Conservation (phyloP, 2,113 vertebrate species). For the Cryptomyrus ogoouensis region DNA sequence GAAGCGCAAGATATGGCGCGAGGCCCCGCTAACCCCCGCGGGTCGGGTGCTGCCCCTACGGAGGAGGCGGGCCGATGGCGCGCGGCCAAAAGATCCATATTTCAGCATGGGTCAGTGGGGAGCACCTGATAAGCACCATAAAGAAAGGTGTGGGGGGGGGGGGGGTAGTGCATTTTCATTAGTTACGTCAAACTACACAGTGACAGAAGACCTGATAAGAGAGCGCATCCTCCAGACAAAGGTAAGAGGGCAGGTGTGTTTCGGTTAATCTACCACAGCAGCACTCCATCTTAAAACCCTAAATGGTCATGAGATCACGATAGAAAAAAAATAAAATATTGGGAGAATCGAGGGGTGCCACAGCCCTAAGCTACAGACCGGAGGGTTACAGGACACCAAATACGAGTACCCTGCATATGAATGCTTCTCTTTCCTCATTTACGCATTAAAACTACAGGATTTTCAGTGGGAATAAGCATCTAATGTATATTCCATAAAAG, state of each 20-base stretch:
- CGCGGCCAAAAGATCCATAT: not conserved
- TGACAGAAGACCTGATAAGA: constrained; percentile 22
- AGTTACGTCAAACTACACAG: constrained; percentile 32
- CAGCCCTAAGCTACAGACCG: not conserved
- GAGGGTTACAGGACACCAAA: not conserved
- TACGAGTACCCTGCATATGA: not conserved
- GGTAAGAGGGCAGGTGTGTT: constrained; percentile 24
- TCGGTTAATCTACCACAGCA: constrained; percentile 28
- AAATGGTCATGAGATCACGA: not conserved
- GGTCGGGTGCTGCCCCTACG: not conserved
- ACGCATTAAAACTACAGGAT: not conserved
- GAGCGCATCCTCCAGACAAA: not conserved
- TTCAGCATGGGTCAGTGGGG: not conserved
- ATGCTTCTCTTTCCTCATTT: not conserved
- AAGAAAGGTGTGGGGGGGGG: constrained; percentile 14
- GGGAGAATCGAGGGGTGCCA: not conserved
- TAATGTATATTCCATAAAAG: not conserved
- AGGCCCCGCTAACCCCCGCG: not conserved
- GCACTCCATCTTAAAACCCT: not conserved
- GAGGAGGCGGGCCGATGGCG: not conserved
- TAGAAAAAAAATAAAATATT: not conserved
- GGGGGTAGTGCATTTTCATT: constrained; percentile 25
- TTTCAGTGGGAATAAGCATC: not conserved
- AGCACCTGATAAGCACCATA: not conserved
- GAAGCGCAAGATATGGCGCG: not conserved